Percentiles rank a stretch among this genome's conserved stretches.
phyloP scores from a whole-genome alignment of 2,113 vertebrate genomes.

The Sminthopsis crassicaudata region DNA sequence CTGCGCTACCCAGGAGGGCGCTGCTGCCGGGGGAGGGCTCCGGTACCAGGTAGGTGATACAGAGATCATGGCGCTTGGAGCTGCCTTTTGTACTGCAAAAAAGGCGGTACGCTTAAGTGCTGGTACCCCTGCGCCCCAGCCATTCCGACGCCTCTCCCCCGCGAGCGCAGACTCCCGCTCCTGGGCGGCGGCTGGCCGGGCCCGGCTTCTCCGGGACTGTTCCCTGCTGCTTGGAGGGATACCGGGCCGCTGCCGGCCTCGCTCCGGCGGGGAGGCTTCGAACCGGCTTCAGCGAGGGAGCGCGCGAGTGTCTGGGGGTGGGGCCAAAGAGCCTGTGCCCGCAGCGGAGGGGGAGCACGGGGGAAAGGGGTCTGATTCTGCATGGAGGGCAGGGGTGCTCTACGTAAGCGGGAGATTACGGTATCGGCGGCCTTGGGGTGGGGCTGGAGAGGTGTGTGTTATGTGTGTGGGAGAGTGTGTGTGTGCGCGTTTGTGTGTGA shows the following conservation, averaged over 20 bases:
- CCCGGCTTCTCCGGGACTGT: not conserved
- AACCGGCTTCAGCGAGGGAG: not conserved
- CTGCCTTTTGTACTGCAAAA: conserved; percentile 72
- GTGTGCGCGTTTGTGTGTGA: too few species aligned
- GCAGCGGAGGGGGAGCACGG: conserved; percentile 52
- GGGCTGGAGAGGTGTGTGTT: conserved; percentile 64
- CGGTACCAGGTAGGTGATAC: conserved; percentile 69
- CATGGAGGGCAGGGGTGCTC: not conserved
- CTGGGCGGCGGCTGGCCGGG: not conserved
- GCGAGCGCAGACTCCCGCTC: not conserved
- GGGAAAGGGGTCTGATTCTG: not conserved
- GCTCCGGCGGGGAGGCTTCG: not conserved
- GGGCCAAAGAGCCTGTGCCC: conserved; percentile 45
- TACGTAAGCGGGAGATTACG: conserved; percentile 1
- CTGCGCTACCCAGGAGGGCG: conserved; percentile 4
- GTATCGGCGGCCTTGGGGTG: conserved; percentile 65
- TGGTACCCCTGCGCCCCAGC: not conserved
- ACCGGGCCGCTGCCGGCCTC: too few species aligned
- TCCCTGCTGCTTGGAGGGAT: not conserved
- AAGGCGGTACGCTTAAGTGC: conserved; percentile 50
- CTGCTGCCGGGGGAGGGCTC: conserved; percentile 47
- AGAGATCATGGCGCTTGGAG: conserved; percentile 4
- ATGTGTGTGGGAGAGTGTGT: too few species aligned
- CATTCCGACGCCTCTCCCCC: not conserved
- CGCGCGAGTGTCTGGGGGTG: not conserved